Percentiles rank a stretch among this genome's conserved stretches.
Conservation (phyloP, 2,113 vertebrate species). For the Erythrocercus mccallii region DNA sequence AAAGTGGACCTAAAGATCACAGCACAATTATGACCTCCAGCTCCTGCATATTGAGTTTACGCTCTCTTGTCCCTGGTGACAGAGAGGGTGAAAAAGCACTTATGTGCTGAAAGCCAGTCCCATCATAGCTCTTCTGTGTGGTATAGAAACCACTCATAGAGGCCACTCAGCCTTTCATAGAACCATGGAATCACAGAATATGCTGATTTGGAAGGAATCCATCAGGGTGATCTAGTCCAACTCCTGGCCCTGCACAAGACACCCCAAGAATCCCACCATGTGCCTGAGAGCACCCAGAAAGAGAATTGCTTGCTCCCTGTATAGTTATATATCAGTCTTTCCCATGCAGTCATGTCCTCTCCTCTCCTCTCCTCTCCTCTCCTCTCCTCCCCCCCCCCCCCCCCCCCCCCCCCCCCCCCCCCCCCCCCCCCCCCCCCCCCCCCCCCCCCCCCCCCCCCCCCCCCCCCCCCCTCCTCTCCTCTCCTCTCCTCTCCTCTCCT, state of each 20-base stretch:
- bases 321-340: not conserved
- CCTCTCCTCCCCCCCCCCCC: no score
- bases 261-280: not conserved
- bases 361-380: not conserved
- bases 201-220: not conserved
- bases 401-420: no score
- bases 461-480: not conserved
- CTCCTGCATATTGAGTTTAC: not conserved
- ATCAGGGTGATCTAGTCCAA: not conserved
- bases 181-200: not conserved
- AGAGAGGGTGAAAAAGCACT: not conserved
- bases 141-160: not conserved
- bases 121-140: not conserved
- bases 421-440: no score
- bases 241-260: not conserved
- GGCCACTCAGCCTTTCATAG: not conserved
- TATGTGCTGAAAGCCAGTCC: not conserved
- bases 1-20: not conserved
- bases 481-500: not conserved
- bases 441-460: no score
- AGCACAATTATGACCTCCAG: not conserved
- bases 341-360: not conserved
- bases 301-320: not conserved
- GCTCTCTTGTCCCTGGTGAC: not conserved
- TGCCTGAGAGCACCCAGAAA: not conserved